phyloP scores from a whole-genome alignment of 2,888 invertebrate species.

The Amphipyra berbera region DNA sequence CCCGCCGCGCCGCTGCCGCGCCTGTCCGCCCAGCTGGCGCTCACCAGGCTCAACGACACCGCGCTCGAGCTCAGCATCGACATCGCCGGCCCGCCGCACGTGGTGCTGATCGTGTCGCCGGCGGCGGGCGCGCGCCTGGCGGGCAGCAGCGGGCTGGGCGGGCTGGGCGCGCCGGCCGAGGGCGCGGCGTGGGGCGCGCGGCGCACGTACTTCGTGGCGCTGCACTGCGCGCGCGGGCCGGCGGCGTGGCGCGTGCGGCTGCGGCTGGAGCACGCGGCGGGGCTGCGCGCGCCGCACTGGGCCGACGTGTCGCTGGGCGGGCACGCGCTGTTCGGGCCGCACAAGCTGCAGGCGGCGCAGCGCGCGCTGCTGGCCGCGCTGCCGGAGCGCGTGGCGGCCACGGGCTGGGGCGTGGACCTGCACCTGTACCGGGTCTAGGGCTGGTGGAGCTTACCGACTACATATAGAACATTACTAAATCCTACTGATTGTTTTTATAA shows the following conservation, averaged over 20 bases:
- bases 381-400: constrained; percentile 91
- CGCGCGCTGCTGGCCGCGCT: constrained; percentile 88
- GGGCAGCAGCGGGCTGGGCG: constrained; percentile 90
- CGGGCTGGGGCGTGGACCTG: constrained; percentile 93
- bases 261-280: constrained; percentile 26
- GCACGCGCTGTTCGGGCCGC: constrained; percentile 89
- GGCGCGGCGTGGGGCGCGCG: constrained; percentile 84
- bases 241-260: constrained; percentile 22
- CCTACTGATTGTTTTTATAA: too few relatives aligned
- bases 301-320: constrained; percentile 88
- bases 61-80: constrained; percentile 16
- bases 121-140: constrained; percentile 81
- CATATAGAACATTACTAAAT: not conserved
- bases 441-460: not conserved
- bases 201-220: constrained; percentile 74
- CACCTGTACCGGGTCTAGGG: constrained; percentile 84
- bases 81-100: constrained; percentile 57
- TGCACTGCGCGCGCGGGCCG: constrained; percentile 62
- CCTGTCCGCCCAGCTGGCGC: constrained; percentile 17
- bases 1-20: constrained; percentile 83
- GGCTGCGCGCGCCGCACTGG: not conserved
- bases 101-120: constrained; percentile 79
- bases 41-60: constrained; percentile 10
- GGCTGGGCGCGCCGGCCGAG: constrained; percentile 52
- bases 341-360: constrained; percentile 80